Percentiles rank a stretch among this genome's conserved stretches.
These are phyloP conservation scores for Sarcophaga rosellei DNA, from an alignment of 2,888 invertebrate genomes.

Conservation along the genomic window DNA sequence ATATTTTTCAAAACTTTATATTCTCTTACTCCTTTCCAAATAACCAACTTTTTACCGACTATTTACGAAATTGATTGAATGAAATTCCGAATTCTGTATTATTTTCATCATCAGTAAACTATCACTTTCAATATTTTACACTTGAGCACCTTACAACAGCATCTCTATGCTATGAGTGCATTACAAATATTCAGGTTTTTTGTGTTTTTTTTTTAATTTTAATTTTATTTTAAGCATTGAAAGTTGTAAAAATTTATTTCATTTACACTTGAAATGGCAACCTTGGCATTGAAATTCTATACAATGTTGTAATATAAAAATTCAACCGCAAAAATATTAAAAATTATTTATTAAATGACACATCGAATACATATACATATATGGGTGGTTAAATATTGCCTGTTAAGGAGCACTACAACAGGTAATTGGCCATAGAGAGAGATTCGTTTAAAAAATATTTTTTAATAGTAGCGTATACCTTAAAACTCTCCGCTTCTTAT, in stretches of 20 bases:
- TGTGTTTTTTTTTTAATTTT: not conserved
- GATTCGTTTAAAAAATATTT: too few relatives aligned
- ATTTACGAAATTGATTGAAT: too few relatives aligned
- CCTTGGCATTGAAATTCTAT: slow-evolving; percentile 56
- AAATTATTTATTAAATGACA: slow-evolving; percentile 24
- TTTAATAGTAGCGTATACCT: too few relatives aligned
- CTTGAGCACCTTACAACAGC: slow-evolving; percentile 29
- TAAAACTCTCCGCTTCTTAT: too few relatives aligned
- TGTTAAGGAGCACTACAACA: too few relatives aligned
- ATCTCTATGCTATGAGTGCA: not conserved
- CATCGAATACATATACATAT: too few relatives aligned
- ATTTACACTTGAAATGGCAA: slow-evolving; percentile 42
- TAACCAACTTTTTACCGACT: too few relatives aligned
- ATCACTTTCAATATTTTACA: slow-evolving; percentile 44
- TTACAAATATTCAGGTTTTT: too few relatives aligned
- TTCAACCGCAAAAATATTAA: slow-evolving; percentile 55
- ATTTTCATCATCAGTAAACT: slow-evolving; percentile 30
- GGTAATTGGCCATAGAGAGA: too few relatives aligned
- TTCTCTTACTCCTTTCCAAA: too few relatives aligned
- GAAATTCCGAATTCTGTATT: not conserved
- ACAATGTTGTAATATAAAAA: slow-evolving; percentile 25
- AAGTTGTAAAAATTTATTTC: slow-evolving; percentile 14
- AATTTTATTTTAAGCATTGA: slow-evolving; percentile 21
- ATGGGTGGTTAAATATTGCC: too few relatives aligned
- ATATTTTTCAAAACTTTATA: too few relatives aligned